Evolutionary conservation across 2,113 vertebrate genomes (phyloP).

Genomic region (Mormyrus iriodes): DNA sequence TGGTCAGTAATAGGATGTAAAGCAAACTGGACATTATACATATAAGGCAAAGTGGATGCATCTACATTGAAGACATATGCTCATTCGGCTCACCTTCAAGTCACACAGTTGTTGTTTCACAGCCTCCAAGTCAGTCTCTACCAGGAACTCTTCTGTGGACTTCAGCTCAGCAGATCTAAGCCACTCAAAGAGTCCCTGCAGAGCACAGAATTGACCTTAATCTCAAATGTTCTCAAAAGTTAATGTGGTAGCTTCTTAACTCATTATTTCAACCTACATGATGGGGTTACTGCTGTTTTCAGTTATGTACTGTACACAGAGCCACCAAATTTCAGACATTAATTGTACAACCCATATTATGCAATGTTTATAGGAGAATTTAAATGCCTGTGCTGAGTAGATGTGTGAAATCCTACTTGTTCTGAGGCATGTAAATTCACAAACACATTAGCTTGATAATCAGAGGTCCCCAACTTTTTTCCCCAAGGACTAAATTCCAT

Average conservation of each 20-base stretch:
- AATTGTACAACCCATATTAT: not conserved
- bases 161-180: constrained; percentile 68
- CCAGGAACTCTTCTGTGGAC: constrained; percentile 64
- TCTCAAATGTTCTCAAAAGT: not conserved
- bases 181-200: constrained; percentile 63
- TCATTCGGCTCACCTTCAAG: constrained; percentile 66
- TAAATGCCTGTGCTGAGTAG: not conserved
- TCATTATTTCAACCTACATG: not conserved
- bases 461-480: not conserved
- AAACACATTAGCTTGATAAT: not conserved
- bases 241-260: not conserved
- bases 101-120: constrained; percentile 74
- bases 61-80: not conserved
- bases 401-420: not conserved
- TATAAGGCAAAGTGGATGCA: not conserved
- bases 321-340: not conserved
- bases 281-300: not conserved
- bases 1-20: not conserved
- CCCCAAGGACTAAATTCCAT: not conserved
- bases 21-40: not conserved
- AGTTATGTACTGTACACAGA: not conserved
- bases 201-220: constrained; percentile 5
- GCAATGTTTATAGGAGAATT: not conserved
- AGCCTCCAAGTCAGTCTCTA: constrained; percentile 65
- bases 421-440: not conserved